phyloP scores from a whole-genome alignment of 2,113 vertebrate species.

The Podarcis cretensis region DNA sequence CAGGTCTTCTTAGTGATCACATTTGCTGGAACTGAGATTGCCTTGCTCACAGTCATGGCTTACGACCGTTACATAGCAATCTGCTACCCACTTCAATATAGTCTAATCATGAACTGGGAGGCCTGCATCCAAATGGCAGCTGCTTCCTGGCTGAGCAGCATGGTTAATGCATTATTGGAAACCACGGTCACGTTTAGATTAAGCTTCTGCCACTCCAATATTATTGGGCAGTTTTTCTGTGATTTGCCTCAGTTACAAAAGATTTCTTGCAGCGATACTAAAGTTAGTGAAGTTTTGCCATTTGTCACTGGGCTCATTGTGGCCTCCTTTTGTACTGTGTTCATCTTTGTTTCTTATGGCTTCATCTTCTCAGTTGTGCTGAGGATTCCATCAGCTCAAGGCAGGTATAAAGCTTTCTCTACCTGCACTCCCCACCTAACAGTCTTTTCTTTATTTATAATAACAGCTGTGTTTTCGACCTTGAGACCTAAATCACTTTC shows the following conservation, averaged over 20 bases:
- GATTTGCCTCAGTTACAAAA: background rate
- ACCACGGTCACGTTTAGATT: background rate
- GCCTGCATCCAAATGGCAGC: background rate
- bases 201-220: background rate
- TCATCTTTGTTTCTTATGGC: background rate
- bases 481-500: slow-evolving; percentile 4
- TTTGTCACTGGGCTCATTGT: background rate
- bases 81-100: background rate
- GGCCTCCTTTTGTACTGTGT: background rate
- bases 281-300: background rate
- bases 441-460: background rate
- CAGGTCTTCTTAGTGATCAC: background rate
- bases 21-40: background rate
- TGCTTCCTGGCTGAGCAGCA: background rate
- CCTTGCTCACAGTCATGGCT: slow-evolving; percentile 1
- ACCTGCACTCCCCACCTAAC: slow-evolving; percentile 15
- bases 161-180: background rate
- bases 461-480: background rate
- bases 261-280: background rate
- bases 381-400: background rate
- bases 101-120: background rate
- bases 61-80: background rate
- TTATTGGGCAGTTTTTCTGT: background rate
- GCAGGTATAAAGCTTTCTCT: background rate
- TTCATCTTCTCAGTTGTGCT: background rate